phyloP scores from a whole-genome alignment of 2,888 invertebrate species.

The Drosophila subsilvestris region DNA sequence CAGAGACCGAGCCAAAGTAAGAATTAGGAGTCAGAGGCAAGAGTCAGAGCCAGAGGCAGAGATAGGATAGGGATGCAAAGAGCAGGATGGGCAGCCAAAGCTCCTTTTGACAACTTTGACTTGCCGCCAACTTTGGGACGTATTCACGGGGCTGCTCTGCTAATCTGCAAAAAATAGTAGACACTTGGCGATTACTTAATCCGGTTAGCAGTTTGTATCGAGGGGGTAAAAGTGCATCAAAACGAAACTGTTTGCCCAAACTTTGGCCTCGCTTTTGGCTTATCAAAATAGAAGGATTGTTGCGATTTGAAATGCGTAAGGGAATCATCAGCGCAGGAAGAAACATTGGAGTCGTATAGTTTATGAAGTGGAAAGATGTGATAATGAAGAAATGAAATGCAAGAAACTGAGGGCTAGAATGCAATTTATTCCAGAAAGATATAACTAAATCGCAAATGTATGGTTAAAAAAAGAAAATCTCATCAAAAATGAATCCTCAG shows the following conservation, averaged over 20 bases:
- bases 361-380: not conserved
- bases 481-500: too few relatives aligned
- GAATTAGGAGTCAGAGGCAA: not conserved
- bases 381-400: not conserved
- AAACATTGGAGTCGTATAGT: too few relatives aligned
- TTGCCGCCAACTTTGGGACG: constrained; percentile 32
- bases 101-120: constrained; percentile 38
- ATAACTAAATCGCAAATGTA: too few relatives aligned
- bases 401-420: not conserved
- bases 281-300: constrained; percentile 18
- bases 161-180: constrained; percentile 38
- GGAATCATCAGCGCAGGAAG: too few relatives aligned
- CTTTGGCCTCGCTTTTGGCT: constrained; percentile 28
- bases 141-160: constrained; percentile 26
- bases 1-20: not conserved
- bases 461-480: too few relatives aligned
- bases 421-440: not conserved
- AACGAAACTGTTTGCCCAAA: constrained; percentile 45
- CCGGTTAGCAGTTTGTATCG: constrained; percentile 27
- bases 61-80: not conserved
- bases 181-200: constrained; percentile 39
- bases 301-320: not conserved
- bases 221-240: constrained; percentile 35
- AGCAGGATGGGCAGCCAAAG: not conserved
- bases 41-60: too few relatives aligned